A percentile compares a stretch with the other conserved stretches of the same genome.
These are phyloP conservation scores for Syrista parreyssii DNA, from an alignment of 2,888 invertebrate species.

Conservation along the genomic window DNA sequence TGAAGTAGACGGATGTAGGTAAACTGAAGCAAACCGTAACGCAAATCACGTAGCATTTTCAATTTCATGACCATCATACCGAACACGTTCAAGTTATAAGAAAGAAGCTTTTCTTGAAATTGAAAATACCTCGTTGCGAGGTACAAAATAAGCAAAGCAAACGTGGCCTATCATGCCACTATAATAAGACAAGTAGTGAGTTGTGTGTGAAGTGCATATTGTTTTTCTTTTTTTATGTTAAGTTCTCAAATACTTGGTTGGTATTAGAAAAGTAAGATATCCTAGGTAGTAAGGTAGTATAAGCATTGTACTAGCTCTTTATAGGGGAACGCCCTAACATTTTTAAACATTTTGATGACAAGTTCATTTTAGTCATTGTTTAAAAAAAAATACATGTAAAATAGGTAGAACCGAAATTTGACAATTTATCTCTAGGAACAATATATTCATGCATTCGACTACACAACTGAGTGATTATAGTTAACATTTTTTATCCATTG, in stretches of 20 bases:
- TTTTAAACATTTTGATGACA: not conserved
- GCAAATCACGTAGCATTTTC: conserved; percentile 19
- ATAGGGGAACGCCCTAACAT: not conserved
- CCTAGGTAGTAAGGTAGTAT: not conserved
- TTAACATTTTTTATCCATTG: not conserved
- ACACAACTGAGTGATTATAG: not conserved
- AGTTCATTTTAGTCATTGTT: not conserved
- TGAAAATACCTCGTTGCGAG: conserved; percentile 40
- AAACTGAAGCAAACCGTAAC: conserved; percentile 19
- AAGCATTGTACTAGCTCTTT: not conserved
- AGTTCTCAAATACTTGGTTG: not conserved
- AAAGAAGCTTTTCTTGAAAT: conserved; percentile 40
- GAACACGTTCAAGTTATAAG: conserved; percentile 33
- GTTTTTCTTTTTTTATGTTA: not conserved
- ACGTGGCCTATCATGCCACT: conserved; percentile 37
- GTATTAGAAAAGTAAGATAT: not conserved
- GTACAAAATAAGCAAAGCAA: conserved; percentile 51
- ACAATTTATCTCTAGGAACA: not conserved
- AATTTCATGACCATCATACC: conserved; percentile 20
- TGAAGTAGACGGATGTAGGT: conserved; percentile 47
- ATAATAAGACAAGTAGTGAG: conserved; percentile 39
- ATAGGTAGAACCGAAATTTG: not conserved
- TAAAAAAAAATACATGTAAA: not conserved
- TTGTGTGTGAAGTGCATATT: conserved; percentile 48
- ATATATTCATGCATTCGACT: not conserved